Conservation (phyloP, 2,113 vertebrate genomes). For the Orthonyx spaldingii region DNA sequence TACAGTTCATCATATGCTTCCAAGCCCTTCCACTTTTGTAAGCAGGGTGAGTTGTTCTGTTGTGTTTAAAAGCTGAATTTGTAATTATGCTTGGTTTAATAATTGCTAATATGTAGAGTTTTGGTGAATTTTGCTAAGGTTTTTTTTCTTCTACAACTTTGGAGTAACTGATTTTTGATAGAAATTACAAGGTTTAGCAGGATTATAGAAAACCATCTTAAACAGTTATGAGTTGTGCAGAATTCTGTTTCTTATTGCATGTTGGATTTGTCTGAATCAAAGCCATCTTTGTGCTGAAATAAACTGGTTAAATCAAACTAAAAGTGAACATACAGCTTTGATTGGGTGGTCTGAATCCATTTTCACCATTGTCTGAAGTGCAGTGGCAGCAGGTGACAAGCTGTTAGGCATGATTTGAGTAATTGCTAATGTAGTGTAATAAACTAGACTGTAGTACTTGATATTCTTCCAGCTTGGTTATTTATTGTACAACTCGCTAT, state of each 20-base stretch:
- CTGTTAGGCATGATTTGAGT: background rate
- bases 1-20: background rate
- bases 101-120: background rate
- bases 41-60: background rate
- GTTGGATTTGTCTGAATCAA: background rate
- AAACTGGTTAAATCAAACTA: background rate
- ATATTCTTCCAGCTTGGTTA: background rate
- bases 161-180: background rate
- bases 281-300: background rate
- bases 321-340: background rate
- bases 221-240: background rate
- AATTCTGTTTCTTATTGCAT: background rate
- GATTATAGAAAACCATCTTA: background rate
- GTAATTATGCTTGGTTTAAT: background rate
- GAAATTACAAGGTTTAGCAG: background rate
- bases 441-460: background rate
- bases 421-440: background rate
- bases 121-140: background rate
- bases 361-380: background rate
- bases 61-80: background rate
- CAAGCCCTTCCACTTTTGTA: background rate
- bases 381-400: background rate
- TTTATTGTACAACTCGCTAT: background rate
- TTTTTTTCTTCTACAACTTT: background rate
- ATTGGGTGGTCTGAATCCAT: background rate